Evolutionary conservation across 2,888 invertebrate genomes (phyloP), one percentile per base, ranked within the genome.

Genomic region (Drosophila algonquin): DNA sequence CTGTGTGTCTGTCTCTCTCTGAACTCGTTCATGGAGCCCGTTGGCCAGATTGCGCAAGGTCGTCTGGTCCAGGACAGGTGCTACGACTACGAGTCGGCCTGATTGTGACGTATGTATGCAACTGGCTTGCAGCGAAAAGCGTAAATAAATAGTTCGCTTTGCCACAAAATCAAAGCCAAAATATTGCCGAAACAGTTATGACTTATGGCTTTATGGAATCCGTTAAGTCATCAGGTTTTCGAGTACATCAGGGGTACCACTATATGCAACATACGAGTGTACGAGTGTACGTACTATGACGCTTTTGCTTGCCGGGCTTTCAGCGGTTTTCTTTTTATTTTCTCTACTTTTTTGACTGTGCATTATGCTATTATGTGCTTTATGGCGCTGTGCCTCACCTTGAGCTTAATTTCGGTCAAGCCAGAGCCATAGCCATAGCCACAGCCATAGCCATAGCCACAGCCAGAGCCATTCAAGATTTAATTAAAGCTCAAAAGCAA

Each of bases 51-150:
- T 84, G 89, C 89, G 89, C 89, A 84, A 84, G 84, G 84, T 89
- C 84, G 89, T 75, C 87, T 87, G 89, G 84, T 88, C 83, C 84
- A 75, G 84, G 80, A 83, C 84, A 89, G 87, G 83, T 84, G 89
- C 76, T 62, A 12, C 40, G 40, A 40, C 40, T 40, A 57, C 69
- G 65, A 59, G 52, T 70, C 72, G 80, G 70, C 67, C 76, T 73
- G 77, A 75, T 82, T 88, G 86, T 65, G 73, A 68, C 51, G 65
- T 63, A 61, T 53, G 60, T 61, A 61, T 53, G 60, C 75, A 68
- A 61, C 35, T 50, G 54, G n/a, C 63, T 61, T 48, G 59, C 61
- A 61, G 47, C 32, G 24, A 45, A 21, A 55, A 32, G 18, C 46
- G 47, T 21, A 30, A 52, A 45, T 64, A 57, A 72, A 45, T 35